These are phyloP conservation scores for Colletes latitarsis DNA, from an alignment of 1,140 invertebrate species.

Conservation along the genomic window DNA sequence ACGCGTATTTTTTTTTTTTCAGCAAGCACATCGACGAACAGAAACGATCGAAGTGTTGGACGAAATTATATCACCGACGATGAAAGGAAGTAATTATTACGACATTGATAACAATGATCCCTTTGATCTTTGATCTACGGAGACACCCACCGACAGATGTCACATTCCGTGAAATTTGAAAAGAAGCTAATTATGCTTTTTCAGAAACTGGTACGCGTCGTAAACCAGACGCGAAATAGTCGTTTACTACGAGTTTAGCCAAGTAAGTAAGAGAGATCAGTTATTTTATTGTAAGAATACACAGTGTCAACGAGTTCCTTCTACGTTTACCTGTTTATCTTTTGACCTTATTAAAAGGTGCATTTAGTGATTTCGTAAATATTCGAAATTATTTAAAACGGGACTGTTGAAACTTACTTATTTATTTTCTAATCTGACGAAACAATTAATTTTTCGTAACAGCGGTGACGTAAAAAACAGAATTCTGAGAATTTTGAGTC, in stretches of 20 bases:
- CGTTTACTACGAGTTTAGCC: too few species aligned
- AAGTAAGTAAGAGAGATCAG: too few species aligned
- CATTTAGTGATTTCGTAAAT: too few species aligned
- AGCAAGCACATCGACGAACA: background rate
- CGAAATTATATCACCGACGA: background rate
- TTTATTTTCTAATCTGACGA: background rate
- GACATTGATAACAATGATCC: conserved; percentile 6
- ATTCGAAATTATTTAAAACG: too few species aligned
- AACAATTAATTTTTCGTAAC: background rate
- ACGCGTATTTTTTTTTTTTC: background rate
- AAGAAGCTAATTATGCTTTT: background rate
- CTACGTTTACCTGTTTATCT: too few species aligned
- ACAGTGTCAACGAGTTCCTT: too few species aligned
- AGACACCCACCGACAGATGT: background rate
- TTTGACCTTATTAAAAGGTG: too few species aligned
- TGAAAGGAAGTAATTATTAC: conserved; percentile 6
- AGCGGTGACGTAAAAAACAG: background rate
- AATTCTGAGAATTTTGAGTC: background rate
- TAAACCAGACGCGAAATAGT: background rate
- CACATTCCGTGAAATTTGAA: background rate
- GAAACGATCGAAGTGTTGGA: background rate
- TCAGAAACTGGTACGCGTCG: background rate
- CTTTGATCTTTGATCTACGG: background rate
- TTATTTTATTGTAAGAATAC: too few species aligned
- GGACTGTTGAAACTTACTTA: too few species aligned